Evolutionary conservation across 2,888 invertebrate species (phyloP).

Genomic region (Sinopyrophorus schimmeli): DNA sequence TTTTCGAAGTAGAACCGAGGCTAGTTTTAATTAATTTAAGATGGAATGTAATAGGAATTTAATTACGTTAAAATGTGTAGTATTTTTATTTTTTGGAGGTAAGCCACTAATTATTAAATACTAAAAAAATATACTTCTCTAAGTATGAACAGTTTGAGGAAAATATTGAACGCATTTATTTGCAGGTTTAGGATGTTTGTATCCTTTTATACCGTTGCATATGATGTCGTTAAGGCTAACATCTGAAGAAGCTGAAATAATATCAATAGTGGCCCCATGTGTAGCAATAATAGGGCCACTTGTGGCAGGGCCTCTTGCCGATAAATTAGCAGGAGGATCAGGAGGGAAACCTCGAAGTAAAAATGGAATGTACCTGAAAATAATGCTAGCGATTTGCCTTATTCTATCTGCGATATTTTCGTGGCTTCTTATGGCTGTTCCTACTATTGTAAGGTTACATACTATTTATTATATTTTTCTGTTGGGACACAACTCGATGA

Average conservation of each 20-base stretch:
- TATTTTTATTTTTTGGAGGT: slow-evolving; percentile 83
- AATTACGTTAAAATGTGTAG: slow-evolving; percentile 76
- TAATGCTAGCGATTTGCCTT: slow-evolving; percentile 69
- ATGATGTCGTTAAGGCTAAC: slow-evolving; percentile 75
- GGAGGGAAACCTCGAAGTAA: slow-evolving; percentile 49
- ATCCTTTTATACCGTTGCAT: slow-evolving; percentile 80
- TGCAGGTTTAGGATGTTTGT: slow-evolving; percentile 78
- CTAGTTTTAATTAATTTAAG: too few species aligned
- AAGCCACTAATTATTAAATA: slow-evolving; percentile 42
- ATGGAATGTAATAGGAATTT: slow-evolving; percentile 64
- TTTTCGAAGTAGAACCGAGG: too few species aligned
- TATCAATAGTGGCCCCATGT: slow-evolving; percentile 79
- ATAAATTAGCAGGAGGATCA: slow-evolving; percentile 63
- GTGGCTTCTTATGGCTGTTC: slow-evolving; percentile 67
- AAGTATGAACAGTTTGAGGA: not conserved
- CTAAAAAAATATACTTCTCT: not conserved
- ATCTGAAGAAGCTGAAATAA: slow-evolving; percentile 71
- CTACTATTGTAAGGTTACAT: slow-evolving; percentile 61
- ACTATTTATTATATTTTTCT: slow-evolving; percentile 28
- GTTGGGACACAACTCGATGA: too few species aligned
- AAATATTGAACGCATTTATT: too few species aligned
- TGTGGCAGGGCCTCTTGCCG: slow-evolving; percentile 76
- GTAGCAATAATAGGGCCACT: slow-evolving; percentile 79
- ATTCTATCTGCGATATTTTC: slow-evolving; percentile 71
- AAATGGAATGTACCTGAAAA: slow-evolving; percentile 67